Evolutionary conservation across 2,113 vertebrate genomes (phyloP).

Genomic region (Podiceps cristatus): DNA sequence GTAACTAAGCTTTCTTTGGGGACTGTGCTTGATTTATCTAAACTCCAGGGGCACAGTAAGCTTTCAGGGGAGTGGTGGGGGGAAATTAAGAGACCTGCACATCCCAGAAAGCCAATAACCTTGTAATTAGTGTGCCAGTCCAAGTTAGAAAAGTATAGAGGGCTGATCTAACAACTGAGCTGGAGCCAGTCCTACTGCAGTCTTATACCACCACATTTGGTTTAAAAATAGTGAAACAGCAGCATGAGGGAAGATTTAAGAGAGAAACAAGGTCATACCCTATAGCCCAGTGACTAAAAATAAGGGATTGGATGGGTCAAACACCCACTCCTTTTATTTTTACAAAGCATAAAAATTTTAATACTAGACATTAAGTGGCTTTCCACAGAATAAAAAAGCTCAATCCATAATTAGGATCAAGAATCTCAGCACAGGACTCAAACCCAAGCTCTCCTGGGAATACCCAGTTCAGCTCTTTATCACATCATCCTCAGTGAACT

Average conservation of each 20-base stretch:
- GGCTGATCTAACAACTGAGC: not conserved
- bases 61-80: fast-evolving
- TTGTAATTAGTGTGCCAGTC: not conserved
- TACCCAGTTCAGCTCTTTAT: not conserved
- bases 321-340: not conserved
- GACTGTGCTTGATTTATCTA: not conserved
- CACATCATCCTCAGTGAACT: not conserved
- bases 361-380: not conserved
- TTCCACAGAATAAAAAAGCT: not conserved
- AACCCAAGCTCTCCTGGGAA: not conserved
- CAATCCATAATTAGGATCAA: not conserved
- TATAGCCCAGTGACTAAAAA: not conserved
- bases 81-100: not conserved
- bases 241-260: not conserved
- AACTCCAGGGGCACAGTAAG: not conserved
- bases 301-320: not conserved
- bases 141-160: not conserved
- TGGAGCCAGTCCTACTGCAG: not conserved
- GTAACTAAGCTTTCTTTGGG: not conserved
- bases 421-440: not conserved
- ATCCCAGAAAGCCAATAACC: not conserved
- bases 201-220: not conserved
- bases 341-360: not conserved
- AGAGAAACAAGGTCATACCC: not conserved
- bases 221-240: not conserved